These are phyloP conservation scores for Ammodramus savannarum DNA, from an alignment of 2,113 vertebrate genomes.

Conservation along the genomic window DNA sequence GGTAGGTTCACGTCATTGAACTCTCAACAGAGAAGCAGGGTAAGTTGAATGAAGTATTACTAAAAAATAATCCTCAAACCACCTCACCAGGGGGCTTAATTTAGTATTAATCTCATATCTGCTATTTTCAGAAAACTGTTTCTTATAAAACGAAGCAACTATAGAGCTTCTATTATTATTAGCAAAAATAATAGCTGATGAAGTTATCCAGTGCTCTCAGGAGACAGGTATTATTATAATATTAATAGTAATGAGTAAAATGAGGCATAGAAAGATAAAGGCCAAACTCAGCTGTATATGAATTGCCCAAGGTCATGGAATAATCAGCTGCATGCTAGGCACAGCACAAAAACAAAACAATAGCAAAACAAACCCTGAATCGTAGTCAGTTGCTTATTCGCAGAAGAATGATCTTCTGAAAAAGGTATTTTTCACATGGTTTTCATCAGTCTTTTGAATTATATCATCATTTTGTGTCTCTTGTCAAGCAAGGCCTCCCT, in stretches of 20 bases:
- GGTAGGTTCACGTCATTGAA: background rate
- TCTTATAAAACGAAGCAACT: background rate
- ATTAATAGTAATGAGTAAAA: constrained; percentile 40
- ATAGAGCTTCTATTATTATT: background rate
- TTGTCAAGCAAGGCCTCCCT: background rate
- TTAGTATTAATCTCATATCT: background rate
- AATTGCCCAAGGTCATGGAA: constrained; percentile 21
- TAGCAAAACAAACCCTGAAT: background rate
- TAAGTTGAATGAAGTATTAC: background rate
- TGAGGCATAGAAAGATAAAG: background rate
- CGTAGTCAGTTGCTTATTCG: background rate
- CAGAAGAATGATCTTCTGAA: background rate
- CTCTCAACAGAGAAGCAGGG: background rate
- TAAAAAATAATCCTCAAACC: background rate
- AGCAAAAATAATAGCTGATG: background rate
- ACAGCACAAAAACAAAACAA: background rate
- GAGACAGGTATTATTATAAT: constrained; percentile 25
- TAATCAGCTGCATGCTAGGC: background rate
- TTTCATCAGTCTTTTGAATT: constrained; percentile 5
- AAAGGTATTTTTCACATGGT: background rate
- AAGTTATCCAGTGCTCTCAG: background rate
- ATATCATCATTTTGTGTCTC: background rate
- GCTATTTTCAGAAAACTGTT: background rate
- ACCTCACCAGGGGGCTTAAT: background rate
- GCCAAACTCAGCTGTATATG: background rate